Evolutionary conservation across 2,113 vertebrate species (phyloP).

Genomic region (Vireo altiloquus): DNA sequence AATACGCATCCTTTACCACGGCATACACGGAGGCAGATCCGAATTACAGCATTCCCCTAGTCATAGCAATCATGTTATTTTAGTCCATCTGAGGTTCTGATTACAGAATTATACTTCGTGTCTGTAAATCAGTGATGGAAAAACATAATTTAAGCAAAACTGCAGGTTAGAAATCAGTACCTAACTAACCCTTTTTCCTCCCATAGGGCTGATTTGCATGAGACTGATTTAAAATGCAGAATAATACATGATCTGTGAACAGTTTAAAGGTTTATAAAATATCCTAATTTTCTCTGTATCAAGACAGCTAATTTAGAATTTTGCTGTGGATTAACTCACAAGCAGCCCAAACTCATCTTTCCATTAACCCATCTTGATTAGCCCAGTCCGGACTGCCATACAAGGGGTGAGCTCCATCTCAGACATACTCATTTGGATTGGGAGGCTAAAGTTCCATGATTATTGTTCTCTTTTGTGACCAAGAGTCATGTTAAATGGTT

Average conservation of each 20-base stretch:
- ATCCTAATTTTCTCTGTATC: conserved; percentile 27
- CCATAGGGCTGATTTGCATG: conserved; percentile 38
- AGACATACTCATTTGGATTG: not conserved
- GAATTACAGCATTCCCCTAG: not conserved
- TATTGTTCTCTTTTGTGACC: conserved; percentile 2
- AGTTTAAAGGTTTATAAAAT: conserved; percentile 63
- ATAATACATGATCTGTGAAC: conserved; percentile 44
- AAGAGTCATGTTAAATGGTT: not conserved
- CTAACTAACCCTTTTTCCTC: conserved; percentile 25
- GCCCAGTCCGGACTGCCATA: not conserved
- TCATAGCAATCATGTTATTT: not conserved
- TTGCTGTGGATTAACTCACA: conserved; percentile 47
- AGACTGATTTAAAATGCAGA: conserved; percentile 57
- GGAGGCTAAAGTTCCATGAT: not conserved
- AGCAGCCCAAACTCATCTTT: conserved; percentile 21
- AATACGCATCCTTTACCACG: not conserved
- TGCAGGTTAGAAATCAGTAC: conserved; percentile 33
- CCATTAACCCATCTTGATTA: conserved; percentile 39
- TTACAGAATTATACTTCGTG: not conserved
- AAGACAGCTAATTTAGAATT: conserved; percentile 64
- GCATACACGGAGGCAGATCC: not conserved
- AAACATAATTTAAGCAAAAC: conserved; percentile 12
- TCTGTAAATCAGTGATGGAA: not conserved
- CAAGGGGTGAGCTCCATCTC: not conserved
- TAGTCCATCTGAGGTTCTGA: not conserved